phyloP scores from a whole-genome alignment of 2,888 invertebrate genomes.

The Cryptus armator region DNA sequence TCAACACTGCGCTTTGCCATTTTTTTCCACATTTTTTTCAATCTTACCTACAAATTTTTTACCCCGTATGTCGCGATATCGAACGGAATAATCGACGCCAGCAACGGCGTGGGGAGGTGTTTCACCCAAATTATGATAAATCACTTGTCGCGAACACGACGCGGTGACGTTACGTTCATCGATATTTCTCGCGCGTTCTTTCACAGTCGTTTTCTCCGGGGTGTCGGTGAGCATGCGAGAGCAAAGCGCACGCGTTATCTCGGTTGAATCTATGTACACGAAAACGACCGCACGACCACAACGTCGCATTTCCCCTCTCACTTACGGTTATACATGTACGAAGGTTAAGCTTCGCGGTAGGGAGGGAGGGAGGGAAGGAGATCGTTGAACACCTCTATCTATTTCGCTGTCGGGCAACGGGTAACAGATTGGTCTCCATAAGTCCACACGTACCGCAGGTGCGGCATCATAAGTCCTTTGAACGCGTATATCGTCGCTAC shows the following conservation, averaged over 20 bases:
- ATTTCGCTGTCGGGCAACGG: constrained; percentile 54
- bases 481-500: constrained; percentile 24
- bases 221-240: constrained; percentile 1
- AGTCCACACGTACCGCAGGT: constrained; percentile 55
- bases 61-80: background rate
- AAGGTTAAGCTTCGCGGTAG: background rate
- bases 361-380: background rate
- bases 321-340: background rate
- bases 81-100: constrained; percentile 6
- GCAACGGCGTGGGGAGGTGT: background rate
- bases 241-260: constrained; percentile 28
- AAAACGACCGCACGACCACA: constrained; percentile 17
- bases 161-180: constrained; percentile 41
- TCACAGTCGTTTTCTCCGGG: background rate
- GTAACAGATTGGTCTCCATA: constrained; percentile 62
- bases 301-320: constrained; percentile 23
- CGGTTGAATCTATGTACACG: constrained; percentile 47
- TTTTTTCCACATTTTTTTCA: too few species aligned
- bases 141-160: constrained; percentile 20
- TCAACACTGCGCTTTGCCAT: too few species aligned
- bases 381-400: constrained; percentile 62
- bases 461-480: constrained; percentile 48
- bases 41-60: too few species aligned
- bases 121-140: constrained; percentile 53
- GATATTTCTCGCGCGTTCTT: constrained; percentile 51